Evolutionary conservation across 2,797 vertebrate genomes (phyloP).

Genomic region (Crocodylus rhombifer): DNA sequence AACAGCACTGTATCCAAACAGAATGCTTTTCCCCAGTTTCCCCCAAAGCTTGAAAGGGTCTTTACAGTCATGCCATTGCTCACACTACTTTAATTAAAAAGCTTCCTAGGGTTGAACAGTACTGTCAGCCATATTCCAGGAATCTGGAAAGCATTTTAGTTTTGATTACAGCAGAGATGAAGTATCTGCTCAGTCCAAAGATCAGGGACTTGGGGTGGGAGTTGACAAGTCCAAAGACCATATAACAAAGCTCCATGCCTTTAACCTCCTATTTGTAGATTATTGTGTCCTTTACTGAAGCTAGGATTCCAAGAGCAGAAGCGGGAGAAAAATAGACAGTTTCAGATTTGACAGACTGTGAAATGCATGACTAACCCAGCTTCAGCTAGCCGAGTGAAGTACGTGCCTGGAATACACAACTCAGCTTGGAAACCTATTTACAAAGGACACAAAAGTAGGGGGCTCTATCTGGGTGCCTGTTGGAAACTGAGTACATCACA

Average conservation of each 20-base stretch:
- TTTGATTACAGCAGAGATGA: background rate
- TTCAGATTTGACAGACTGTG: slow-evolving; percentile 40
- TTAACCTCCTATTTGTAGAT: slow-evolving; percentile 52
- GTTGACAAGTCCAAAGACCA: slow-evolving; percentile 12
- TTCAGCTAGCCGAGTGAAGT: background rate
- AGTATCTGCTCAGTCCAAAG: background rate
- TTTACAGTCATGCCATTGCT: background rate
- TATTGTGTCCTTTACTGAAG: slow-evolving; percentile 1
- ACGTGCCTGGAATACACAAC: slow-evolving; percentile 57
- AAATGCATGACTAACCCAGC: slow-evolving; percentile 64
- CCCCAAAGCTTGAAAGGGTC: background rate
- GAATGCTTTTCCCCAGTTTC: background rate
- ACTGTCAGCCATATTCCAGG: slow-evolving; percentile 1
- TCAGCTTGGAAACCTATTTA: background rate
- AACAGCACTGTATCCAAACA: background rate
- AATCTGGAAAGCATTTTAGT: background rate
- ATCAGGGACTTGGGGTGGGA: background rate
- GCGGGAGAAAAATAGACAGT: slow-evolving; percentile 15
- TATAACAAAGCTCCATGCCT: slow-evolving; percentile 18
- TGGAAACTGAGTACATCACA: background rate
- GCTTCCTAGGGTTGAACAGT: background rate
- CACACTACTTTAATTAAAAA: background rate
- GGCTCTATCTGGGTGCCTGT: slow-evolving; percentile 10
- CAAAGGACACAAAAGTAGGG: background rate
- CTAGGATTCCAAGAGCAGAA: slow-evolving; percentile 25